Conservation (phyloP, 2,113 vertebrate species). For the Nothobranchius furzeri region DNA sequence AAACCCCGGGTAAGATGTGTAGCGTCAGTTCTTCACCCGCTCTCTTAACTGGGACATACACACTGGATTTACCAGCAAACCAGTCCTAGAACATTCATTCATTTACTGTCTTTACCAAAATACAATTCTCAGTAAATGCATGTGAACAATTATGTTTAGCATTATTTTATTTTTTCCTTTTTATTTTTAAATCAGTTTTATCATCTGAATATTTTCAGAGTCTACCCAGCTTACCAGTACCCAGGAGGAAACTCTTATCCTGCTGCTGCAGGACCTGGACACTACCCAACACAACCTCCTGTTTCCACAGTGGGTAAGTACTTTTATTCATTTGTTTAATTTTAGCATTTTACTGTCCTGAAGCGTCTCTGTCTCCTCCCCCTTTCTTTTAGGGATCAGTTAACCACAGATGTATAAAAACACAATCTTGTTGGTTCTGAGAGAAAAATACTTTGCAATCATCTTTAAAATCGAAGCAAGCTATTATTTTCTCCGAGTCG, state of each 20-base stretch:
- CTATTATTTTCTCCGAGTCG: neutral
- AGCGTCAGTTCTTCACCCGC: neutral
- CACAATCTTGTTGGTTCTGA: too few relatives aligned
- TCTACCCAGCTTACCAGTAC: slow-evolving; percentile 89
- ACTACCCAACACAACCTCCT: slow-evolving; percentile 87
- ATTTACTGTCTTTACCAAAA: too few relatives aligned
- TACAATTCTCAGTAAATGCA: too few relatives aligned
- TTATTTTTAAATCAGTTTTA: too few relatives aligned
- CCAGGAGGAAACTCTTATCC: slow-evolving; percentile 87
- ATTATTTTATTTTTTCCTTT: too few relatives aligned
- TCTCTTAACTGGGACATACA: neutral
- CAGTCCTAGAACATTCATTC: too few relatives aligned
- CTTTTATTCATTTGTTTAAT: slow-evolving; percentile 5
- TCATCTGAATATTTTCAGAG: slow-evolving; percentile 71
- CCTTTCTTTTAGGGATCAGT: too few relatives aligned
- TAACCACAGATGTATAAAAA: too few relatives aligned
- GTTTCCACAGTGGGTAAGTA: slow-evolving; percentile 92
- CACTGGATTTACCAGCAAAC: neutral
- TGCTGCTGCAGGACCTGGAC: slow-evolving; percentile 84
- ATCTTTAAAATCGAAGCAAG: neutral
- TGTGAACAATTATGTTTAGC: too few relatives aligned
- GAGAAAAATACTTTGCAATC: too few relatives aligned
- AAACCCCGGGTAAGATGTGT: slow-evolving; percentile 86
- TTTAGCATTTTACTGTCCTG: neutral
- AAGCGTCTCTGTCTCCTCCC: too few relatives aligned